Evolutionary conservation across 2,888 invertebrate species (phyloP), one percentile per base, ranked within the genome.

Genomic region (Epiblema foenella): DNA sequence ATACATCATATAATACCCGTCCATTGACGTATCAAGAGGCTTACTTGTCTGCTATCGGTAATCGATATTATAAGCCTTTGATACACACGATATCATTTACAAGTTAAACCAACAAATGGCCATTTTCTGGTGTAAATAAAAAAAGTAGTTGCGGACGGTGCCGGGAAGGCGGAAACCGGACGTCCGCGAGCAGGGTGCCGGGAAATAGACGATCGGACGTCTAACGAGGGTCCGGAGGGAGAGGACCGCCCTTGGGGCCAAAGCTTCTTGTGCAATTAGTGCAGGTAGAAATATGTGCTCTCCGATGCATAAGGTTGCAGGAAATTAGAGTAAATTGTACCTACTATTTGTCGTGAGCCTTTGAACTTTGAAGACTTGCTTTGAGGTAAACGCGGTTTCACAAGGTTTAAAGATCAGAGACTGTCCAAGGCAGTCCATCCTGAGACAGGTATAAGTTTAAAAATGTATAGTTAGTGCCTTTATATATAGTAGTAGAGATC

Each of bases 151-250:
- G 84, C 85, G 83, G 78, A 74, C 74, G 76, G 73, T 66, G 71
- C 73, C 75, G 74, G 75, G 68, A 78, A 76, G 78, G 74, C 85
- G 88, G 89, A 85, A 84, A 79, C 82, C 79, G 84, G 85, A 86
- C 75, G 76, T 86, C 84, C 87, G 86, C 81, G 78, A 71, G 76
- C 78, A 79, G 78, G 80, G 80, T 79, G 67, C 56, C 73, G 74
- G 89, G 88, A 89, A 89, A 85, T 85, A 82, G 84, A 77, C 83
- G 83, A 85, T 85, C 83, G 81, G 76, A 76, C 75, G 72, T 75
- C 82, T 88, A 89, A 89, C 86, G 88, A 89, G 85, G 82, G 79
- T 75, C 81, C 76, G 75, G 72, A 68, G 72, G 75, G 78, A 74
- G 77, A 75, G 67, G 69, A 72, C 59, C 68, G 60, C 66, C 73